Evolutionary conservation across 2,888 invertebrate species (phyloP).

Genomic region (Lepidocyrtinus sp.): DNA sequence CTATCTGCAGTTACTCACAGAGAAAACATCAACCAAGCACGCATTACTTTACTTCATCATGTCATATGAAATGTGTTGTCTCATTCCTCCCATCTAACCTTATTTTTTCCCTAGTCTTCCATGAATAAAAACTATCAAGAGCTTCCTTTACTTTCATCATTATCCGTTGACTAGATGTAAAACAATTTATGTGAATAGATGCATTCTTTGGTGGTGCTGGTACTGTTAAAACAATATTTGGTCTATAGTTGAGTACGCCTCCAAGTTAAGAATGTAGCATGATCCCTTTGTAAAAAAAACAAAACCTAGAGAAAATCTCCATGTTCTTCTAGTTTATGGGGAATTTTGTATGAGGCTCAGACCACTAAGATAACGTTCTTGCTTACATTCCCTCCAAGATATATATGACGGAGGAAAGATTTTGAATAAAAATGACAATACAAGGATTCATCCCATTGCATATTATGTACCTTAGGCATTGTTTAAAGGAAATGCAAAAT

Average conservation of each 20-base stretch:
- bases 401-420: too few relatives aligned
- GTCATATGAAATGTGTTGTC: constrained; percentile 45
- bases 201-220: background rate
- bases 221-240: background rate
- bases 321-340: too few relatives aligned
- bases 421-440: too few relatives aligned
- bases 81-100: constrained; percentile 25
- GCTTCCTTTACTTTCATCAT: constrained; percentile 22
- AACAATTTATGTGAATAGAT: background rate
- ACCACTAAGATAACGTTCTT: too few relatives aligned
- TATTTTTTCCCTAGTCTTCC: constrained; percentile 13
- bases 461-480: background rate
- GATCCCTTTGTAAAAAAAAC: constrained; percentile 50
- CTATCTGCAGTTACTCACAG: constrained; percentile 10
- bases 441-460: background rate
- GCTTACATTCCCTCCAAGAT: too few relatives aligned
- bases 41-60: constrained; percentile 47
- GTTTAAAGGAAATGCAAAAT: background rate
- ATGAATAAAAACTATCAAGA: constrained; percentile 24
- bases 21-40: constrained; percentile 22
- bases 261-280: constrained; percentile 1
- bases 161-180: background rate
- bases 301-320: constrained; percentile 42
- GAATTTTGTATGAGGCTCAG: too few relatives aligned
- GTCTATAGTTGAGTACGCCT: background rate